phyloP scores from a whole-genome alignment of 92 coral and sea anemone species.

The Heliopora coerulea region DNA sequence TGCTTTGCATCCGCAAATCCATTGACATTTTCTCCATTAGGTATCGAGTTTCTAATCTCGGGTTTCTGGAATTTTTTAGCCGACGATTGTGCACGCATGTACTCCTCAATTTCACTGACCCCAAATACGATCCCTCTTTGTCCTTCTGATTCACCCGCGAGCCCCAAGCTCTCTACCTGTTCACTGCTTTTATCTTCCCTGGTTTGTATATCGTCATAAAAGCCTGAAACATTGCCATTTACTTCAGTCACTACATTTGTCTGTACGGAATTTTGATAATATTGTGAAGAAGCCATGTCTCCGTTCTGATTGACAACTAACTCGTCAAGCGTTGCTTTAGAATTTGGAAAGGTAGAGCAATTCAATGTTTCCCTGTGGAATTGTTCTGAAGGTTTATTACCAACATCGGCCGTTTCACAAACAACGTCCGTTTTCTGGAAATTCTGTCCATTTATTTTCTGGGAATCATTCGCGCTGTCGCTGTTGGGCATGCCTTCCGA shows the following conservation, averaged over 20 bases:
- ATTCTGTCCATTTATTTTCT: not conserved
- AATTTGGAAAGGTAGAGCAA: not conserved
- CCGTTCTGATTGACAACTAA: not conserved
- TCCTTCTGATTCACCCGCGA: not conserved
- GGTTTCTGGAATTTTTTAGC: no score
- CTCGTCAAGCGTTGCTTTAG: not conserved
- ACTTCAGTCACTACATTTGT: not conserved
- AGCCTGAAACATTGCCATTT: not conserved
- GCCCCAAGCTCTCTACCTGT: not conserved
- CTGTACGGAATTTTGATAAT: not conserved
- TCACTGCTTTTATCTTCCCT: not conserved
- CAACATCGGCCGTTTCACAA: not conserved
- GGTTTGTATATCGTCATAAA: not conserved
- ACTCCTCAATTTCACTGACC: not conserved
- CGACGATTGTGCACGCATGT: not conserved
- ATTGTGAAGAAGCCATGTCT: not conserved
- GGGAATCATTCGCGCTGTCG: not conserved
- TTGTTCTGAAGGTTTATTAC: not conserved
- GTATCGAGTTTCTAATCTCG: not conserved
- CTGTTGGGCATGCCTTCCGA: not conserved
- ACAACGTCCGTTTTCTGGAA: not conserved
- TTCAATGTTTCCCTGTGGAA: not conserved
- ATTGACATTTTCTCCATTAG: not conserved
- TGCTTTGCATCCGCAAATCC: not conserved
- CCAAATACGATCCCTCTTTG: not conserved